These are phyloP conservation scores for Oscheius myriophilus DNA, from an alignment of 2,888 invertebrate genomes.

Conservation along the genomic window DNA sequence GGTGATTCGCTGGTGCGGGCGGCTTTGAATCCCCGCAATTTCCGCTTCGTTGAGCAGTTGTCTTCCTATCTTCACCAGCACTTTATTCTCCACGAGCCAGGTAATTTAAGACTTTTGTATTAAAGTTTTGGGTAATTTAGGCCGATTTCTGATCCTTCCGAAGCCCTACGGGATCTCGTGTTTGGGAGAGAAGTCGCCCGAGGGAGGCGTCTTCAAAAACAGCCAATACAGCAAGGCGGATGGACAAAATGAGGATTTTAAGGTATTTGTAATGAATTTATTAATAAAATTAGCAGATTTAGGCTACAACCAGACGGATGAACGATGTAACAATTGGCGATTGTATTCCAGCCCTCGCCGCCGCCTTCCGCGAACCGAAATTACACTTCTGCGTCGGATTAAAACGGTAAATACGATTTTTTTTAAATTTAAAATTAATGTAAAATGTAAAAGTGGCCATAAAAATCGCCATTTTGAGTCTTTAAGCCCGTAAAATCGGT, in stretches of 20 bases:
- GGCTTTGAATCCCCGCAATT: slow-evolving; percentile 16
- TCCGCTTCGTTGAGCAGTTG: slow-evolving; percentile 32
- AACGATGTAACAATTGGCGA: slow-evolving; percentile 33
- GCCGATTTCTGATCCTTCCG: slow-evolving; percentile 48
- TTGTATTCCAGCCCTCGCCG: slow-evolving; percentile 34
- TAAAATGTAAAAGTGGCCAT: neutral
- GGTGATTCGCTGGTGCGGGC: slow-evolving; percentile 7
- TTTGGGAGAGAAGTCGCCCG: slow-evolving; percentile 38
- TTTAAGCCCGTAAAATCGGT: neutral
- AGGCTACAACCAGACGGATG: too few species aligned
- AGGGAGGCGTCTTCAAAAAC: slow-evolving; percentile 49
- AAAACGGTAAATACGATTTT: slow-evolving; percentile 31
- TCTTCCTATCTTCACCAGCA: slow-evolving; percentile 36
- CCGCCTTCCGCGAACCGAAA: slow-evolving; percentile 37
- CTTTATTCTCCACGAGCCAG: slow-evolving; percentile 46
- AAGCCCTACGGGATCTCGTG: slow-evolving; percentile 57
- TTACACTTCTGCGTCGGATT: slow-evolving; percentile 45
- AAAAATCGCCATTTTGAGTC: too few species aligned
- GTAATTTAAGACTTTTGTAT: neutral
- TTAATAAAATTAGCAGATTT: neutral
- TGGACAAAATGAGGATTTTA: slow-evolving; percentile 4
- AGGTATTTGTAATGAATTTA: neutral
- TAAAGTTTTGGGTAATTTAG: slow-evolving; percentile 8
- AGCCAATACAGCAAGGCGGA: slow-evolving; percentile 44
- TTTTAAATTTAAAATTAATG: neutral